Evolutionary conservation across 1,140 invertebrate genomes (phyloP).

Genomic region (Temnothorax nylanderi): DNA sequence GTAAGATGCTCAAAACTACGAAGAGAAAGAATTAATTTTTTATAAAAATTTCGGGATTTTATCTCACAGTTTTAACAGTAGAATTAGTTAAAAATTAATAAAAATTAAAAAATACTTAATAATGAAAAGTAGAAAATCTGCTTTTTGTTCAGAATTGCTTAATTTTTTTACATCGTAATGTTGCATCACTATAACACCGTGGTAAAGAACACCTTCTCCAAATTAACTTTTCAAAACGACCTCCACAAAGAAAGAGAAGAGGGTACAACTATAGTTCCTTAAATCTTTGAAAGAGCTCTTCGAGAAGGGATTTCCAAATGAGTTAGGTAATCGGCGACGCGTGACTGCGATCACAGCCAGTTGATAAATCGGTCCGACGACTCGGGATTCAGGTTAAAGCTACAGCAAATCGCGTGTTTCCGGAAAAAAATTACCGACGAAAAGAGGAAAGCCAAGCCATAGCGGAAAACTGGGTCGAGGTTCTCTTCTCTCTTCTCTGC

Average conservation of each 20-base stretch:
- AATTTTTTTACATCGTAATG: neutral
- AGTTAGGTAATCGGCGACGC: neutral
- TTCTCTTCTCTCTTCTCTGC: neutral
- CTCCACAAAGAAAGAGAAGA: neutral
- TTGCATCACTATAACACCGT: neutral
- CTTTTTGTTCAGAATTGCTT: neutral
- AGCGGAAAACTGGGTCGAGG: conserved; percentile 69
- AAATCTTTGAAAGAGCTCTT: neutral
- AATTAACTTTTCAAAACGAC: neutral
- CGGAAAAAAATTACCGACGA: conserved; percentile 16
- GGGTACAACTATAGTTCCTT: neutral
- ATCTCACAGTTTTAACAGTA: neutral
- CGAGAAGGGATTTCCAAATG: neutral
- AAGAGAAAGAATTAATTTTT: neutral
- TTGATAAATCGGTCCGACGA: conserved; percentile 3
- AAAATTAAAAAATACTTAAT: neutral
- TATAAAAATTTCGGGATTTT: neutral
- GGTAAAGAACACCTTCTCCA: neutral
- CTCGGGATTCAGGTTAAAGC: neutral
- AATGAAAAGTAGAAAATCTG: neutral
- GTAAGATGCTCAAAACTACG: neutral
- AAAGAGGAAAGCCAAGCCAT: conserved; percentile 45
- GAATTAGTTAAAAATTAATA: neutral
- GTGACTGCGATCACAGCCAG: neutral
- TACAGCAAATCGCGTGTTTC: neutral